Conservation (phyloP, 2,888 invertebrate species). For the Cataglyphis albicans region DNA sequence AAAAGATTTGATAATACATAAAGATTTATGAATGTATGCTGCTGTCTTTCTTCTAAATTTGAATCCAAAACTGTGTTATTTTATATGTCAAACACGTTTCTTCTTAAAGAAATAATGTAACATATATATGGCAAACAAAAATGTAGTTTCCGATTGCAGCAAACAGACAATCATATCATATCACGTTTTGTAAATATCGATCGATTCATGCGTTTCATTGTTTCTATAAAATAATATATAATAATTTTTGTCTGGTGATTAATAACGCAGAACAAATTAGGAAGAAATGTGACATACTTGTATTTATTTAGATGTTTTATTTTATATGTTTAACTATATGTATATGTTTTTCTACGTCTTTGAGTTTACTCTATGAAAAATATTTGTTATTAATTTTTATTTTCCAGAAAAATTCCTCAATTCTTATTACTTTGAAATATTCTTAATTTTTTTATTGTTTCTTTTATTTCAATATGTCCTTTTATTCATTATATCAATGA, state of each 20-base stretch:
- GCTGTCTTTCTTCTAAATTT: constrained; percentile 20
- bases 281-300: not conserved
- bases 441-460: not conserved
- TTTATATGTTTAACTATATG: not conserved
- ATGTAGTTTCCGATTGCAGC: not conserved
- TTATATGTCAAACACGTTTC: constrained; percentile 21
- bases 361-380: not conserved
- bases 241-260: not conserved
- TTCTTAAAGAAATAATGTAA: not conserved
- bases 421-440: not conserved
- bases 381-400: not conserved
- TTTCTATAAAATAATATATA: constrained; percentile 10
- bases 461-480: not conserved
- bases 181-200: not conserved
- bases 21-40: not conserved
- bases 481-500: not conserved
- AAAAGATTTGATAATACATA: not conserved
- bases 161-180: not conserved
- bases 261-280: constrained; percentile 1
- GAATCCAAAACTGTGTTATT: constrained; percentile 47
- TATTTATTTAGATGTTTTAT: not conserved
- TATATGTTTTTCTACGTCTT: not conserved
- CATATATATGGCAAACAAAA: not conserved
- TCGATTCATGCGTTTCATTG: not conserved
- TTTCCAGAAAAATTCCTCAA: not conserved